Percentiles rank a stretch among this genome's conserved stretches.
phyloP scores from a whole-genome alignment of 2,888 invertebrate species.

The Heliothis peltigera region DNA sequence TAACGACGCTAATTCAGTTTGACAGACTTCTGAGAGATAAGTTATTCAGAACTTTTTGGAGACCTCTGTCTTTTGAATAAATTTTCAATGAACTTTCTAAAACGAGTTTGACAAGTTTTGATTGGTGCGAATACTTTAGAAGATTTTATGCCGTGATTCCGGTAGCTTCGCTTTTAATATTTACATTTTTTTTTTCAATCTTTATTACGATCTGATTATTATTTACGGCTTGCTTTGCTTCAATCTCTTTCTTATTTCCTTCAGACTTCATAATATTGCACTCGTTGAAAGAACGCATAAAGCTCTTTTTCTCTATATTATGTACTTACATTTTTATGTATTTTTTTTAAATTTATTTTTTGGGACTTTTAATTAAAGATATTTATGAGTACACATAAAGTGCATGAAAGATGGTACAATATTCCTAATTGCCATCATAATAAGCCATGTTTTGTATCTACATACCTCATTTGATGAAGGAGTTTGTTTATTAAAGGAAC shows the following conservation, averaged over 20 bases:
- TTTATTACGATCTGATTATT: slow-evolving; percentile 48
- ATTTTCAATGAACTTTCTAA: slow-evolving; percentile 83
- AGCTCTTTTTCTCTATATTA: not conserved
- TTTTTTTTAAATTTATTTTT: no score
- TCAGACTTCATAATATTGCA: not conserved
- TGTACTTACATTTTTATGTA: no score
- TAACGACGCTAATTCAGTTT: slow-evolving; percentile 82
- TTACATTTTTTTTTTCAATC: slow-evolving; percentile 52
- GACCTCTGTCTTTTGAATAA: slow-evolving; percentile 84
- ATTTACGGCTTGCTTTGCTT: slow-evolving; percentile 24
- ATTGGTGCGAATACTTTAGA: slow-evolving; percentile 79
- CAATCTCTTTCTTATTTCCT: not conserved
- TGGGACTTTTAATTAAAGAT: no score
- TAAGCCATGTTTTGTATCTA: no score
- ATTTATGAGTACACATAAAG: no score
- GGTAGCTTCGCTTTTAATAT: slow-evolving; percentile 48
- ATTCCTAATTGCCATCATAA: no score
- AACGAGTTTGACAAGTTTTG: slow-evolving; percentile 83
- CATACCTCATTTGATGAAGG: not conserved
- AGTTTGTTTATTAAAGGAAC: not conserved
- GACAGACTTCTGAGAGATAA: slow-evolving; percentile 81
- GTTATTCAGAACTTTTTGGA: slow-evolving; percentile 78
- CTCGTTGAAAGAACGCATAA: slow-evolving; percentile 6
- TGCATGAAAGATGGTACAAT: no score
- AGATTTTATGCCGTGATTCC: slow-evolving; percentile 62